phyloP scores from a whole-genome alignment of 2,888 invertebrate species.

The Panopea generosa region DNA sequence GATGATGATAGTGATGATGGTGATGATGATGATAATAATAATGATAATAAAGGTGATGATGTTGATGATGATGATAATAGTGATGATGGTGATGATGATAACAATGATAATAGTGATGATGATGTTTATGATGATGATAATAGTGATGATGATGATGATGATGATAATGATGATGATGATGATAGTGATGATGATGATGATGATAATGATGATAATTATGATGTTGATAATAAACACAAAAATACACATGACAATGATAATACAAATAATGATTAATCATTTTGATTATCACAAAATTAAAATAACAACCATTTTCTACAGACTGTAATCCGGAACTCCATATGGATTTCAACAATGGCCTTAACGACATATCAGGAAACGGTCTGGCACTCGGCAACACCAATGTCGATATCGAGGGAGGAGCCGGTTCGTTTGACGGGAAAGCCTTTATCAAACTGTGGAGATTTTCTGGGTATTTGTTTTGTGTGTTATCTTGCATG shows the following conservation, averaged over 20 bases:
- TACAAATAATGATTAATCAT: too few relatives aligned
- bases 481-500: neutral
- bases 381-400: conserved; percentile 53
- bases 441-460: conserved; percentile 57
- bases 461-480: conserved; percentile 63
- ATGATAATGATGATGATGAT: conserved; percentile 24
- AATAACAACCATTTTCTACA: too few relatives aligned
- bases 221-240: too few relatives aligned
- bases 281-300: neutral
- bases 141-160: conserved; percentile 1
- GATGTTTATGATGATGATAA: too few relatives aligned
- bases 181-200: conserved; percentile 18
- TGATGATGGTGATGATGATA: too few relatives aligned
- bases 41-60: too few relatives aligned
- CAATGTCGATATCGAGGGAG: conserved; percentile 58
- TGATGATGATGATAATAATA: neutral
- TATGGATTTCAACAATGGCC: conserved; percentile 58
- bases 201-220: conserved; percentile 19
- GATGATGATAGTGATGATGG: neutral
- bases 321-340: conserved; percentile 60
- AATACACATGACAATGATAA: too few relatives aligned
- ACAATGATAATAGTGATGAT: too few relatives aligned
- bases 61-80: too few relatives aligned
- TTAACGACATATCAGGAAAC: conserved; percentile 58
- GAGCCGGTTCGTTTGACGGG: conserved; percentile 58